A percentile compares a stretch with the other conserved stretches of the same genome.
These are phyloP conservation scores for Eupeodes latifasciatus DNA, from an alignment of 2,888 invertebrate species.

Conservation along the genomic window DNA sequence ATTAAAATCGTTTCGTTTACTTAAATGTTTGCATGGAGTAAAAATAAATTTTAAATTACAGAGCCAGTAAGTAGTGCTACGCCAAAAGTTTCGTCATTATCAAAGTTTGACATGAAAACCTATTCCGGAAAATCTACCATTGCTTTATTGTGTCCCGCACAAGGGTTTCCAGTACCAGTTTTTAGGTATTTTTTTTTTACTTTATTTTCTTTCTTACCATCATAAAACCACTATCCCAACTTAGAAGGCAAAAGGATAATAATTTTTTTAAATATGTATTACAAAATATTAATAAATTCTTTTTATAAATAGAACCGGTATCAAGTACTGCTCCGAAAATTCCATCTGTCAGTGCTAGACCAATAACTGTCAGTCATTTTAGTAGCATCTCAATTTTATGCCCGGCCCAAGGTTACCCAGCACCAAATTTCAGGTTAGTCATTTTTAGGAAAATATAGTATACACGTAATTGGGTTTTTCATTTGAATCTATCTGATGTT, in stretches of 20 bases:
- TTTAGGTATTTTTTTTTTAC: constrained; percentile 83
- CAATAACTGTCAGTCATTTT: constrained; percentile 82
- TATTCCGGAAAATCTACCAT: constrained; percentile 78
- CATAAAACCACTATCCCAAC: constrained; percentile 29
- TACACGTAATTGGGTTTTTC: too few relatives aligned
- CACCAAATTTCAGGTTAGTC: constrained; percentile 89
- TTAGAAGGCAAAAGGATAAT: background rate
- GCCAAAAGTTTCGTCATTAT: constrained; percentile 87
- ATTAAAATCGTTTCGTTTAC: background rate
- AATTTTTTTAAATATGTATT: background rate
- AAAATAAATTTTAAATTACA: constrained; percentile 79
- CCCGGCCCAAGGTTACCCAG: constrained; percentile 91
- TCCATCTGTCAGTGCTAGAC: constrained; percentile 84
- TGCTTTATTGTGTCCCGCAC: constrained; percentile 84
- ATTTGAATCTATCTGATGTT: too few relatives aligned
- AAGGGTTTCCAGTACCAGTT: constrained; percentile 85
- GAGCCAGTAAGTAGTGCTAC: constrained; percentile 89
- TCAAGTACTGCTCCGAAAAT: constrained; percentile 86
- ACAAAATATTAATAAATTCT: background rate
- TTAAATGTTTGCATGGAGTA: background rate
- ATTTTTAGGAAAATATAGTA: too few relatives aligned
- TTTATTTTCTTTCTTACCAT: constrained; percentile 76
- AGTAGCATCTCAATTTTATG: constrained; percentile 88
- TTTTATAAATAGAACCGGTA: constrained; percentile 85
- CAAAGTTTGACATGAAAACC: constrained; percentile 82